Evolutionary conservation across 2,113 vertebrate species (phyloP), one percentile per base, ranked within the genome.

Genomic region (Thalassarche chlororhynchos): DNA sequence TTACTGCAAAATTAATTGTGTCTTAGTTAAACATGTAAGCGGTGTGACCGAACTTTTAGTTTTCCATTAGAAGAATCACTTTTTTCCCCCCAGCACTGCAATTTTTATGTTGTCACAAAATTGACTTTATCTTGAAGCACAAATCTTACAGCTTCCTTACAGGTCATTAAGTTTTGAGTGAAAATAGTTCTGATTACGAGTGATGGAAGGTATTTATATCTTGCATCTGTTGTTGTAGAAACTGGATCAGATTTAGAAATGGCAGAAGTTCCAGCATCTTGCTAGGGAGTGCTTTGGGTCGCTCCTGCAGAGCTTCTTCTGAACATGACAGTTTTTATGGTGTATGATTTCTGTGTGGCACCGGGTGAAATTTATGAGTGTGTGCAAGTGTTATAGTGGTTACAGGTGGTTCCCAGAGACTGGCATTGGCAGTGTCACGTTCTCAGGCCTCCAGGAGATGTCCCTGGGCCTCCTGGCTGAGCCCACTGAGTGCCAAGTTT

Each of bases 401-500:
- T 65, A 8, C 29, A 10, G 0, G 23, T 14, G 55, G 38, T 31
- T 77, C 26, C 64, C 72, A 14, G 54, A 19, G 34, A 3, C 42
- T 34, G 46, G 64, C 21, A 15, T 69, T 11, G 21, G 68, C 20
- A 8, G 29, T 17, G 64, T 17, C 4, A 3, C 1, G 2, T 21
- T 32, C 54, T 64, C 14, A 5, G 17, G 32, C 17, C 47, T 70
- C 6, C 1, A n/a, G 42, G 65, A 40, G 29, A n/a, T 1, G 2
- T 47, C n/a, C 47, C 34, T 38, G 60, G 20, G 9, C 8, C 23
- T 79, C 40, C 34, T 42, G 34, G 26, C 46, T 31, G 61, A 49
- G 42, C 46, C 34, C 0, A 0, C 2, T 2, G 32, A 28, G 12
- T 5, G 70, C 16, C 18, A 26, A 47, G 46, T 42, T 61, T 60